Percentiles rank a stretch among this genome's conserved stretches.
These are phyloP conservation scores for Trachelus iudaicus DNA, from an alignment of 2,888 invertebrate genomes.

Conservation along the genomic window DNA sequence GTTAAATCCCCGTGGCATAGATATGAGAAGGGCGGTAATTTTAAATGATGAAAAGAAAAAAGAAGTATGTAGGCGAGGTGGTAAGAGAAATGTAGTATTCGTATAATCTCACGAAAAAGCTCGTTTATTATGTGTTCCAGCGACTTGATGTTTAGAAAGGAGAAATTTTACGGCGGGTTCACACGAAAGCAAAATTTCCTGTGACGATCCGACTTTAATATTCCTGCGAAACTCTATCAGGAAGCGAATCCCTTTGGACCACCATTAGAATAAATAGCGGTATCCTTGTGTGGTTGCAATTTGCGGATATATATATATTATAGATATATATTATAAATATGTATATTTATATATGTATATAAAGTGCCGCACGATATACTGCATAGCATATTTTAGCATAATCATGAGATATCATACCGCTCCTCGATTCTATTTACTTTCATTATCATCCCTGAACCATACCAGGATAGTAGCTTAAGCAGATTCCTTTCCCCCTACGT, in stretches of 20 bases:
- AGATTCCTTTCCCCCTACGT: not conserved
- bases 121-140: not conserved
- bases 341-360: not conserved
- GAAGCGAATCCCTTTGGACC: not conserved
- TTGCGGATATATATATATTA: not conserved
- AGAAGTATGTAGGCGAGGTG: not conserved
- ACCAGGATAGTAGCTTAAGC: not conserved
- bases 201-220: slow-evolving; percentile 25
- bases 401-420: not conserved
- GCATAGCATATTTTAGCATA: not conserved
- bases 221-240: slow-evolving; percentile 15
- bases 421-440: not conserved
- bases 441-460: not conserved
- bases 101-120: not conserved
- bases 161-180: slow-evolving; percentile 45
- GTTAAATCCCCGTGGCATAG: not conserved
- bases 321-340: no score
- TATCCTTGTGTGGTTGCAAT: not conserved
- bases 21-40: not conserved
- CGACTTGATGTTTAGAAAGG: slow-evolving; percentile 22
- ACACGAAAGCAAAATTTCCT: slow-evolving; percentile 39
- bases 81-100: not conserved
- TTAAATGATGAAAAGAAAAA: not conserved
- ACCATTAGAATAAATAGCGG: not conserved
- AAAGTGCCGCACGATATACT: not conserved